Conservation (phyloP, 92 coral and sea anemone species). For the Epizoanthus stellaris region DNA sequence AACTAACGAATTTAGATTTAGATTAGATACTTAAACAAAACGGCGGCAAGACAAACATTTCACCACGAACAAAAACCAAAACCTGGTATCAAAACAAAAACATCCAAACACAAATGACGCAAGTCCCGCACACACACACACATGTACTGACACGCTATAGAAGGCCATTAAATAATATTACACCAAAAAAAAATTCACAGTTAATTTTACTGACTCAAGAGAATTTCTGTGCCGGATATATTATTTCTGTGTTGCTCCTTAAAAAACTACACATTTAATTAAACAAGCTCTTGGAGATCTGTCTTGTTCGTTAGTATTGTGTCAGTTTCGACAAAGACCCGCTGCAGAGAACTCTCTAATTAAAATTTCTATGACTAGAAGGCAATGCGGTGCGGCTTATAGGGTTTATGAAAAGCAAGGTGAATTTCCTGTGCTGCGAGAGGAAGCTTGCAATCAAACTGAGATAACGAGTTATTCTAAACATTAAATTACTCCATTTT, state of each 20-base stretch:
- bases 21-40: conserved; percentile 38
- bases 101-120: conserved; percentile 1
- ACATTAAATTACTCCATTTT: not conserved
- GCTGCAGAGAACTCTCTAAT: conserved; percentile 1
- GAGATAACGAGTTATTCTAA: not conserved
- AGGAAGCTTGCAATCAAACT: not conserved
- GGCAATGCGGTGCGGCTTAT: not conserved
- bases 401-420: not conserved
- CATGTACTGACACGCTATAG: not conserved
- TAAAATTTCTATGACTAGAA: conserved; percentile 6
- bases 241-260: not conserved
- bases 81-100: conserved; percentile 20
- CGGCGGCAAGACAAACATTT: conserved; percentile 37
- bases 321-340: conserved; percentile 30
- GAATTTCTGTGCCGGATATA: not conserved
- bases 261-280: conserved; percentile 23
- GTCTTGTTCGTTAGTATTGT: conserved; percentile 15
- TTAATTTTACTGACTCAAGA: not conserved
- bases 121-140: not conserved
- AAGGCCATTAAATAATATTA: conserved; percentile 18
- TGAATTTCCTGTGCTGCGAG: not conserved
- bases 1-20: conserved; percentile 36
- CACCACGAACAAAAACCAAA: conserved; percentile 18
- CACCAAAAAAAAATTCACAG: not conserved
- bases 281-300: conserved; percentile 28